phyloP scores from a whole-genome alignment of 2,888 invertebrate genomes.

The Anorthoa munda region DNA sequence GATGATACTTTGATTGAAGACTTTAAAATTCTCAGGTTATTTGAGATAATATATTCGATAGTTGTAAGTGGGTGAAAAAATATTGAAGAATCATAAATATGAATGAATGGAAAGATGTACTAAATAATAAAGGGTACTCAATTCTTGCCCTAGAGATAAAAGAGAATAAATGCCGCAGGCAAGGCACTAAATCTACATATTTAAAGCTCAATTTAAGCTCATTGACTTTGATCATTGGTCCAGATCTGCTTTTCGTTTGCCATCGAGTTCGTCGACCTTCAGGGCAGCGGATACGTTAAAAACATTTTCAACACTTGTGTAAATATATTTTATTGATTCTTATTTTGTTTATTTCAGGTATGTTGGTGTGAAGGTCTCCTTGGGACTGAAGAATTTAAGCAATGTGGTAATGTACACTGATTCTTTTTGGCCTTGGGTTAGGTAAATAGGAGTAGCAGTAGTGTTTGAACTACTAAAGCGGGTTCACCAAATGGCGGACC shows the following conservation, averaged over 20 bases:
- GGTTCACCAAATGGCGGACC: no score
- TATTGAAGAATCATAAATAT: not conserved
- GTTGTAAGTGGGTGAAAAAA: not conserved
- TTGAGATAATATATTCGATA: not conserved
- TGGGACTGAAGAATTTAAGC: conserved; percentile 23
- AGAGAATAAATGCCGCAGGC: conserved; percentile 41
- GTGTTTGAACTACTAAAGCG: no score
- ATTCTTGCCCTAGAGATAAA: conserved; percentile 21
- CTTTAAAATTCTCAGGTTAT: not conserved
- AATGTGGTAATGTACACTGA: conserved; percentile 44
- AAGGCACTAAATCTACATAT: conserved; percentile 59
- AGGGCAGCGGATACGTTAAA: conserved; percentile 51
- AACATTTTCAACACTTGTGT: conserved; percentile 60
- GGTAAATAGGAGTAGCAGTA: no score
- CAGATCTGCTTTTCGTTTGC: conserved; percentile 79
- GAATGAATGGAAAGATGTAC: not conserved
- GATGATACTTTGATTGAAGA: not conserved
- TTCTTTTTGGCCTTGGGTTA: not conserved
- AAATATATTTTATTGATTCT: conserved; percentile 54
- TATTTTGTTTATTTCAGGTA: conserved; percentile 66
- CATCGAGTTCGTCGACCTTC: conserved; percentile 73
- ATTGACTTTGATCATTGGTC: conserved; percentile 58
- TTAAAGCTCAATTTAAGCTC: conserved; percentile 59
- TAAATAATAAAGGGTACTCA: conserved; percentile 11
- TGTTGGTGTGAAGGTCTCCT: conserved; percentile 41